phyloP scores from a whole-genome alignment of 1,140 invertebrate species.

The Macrosteles quadrilineatus region DNA sequence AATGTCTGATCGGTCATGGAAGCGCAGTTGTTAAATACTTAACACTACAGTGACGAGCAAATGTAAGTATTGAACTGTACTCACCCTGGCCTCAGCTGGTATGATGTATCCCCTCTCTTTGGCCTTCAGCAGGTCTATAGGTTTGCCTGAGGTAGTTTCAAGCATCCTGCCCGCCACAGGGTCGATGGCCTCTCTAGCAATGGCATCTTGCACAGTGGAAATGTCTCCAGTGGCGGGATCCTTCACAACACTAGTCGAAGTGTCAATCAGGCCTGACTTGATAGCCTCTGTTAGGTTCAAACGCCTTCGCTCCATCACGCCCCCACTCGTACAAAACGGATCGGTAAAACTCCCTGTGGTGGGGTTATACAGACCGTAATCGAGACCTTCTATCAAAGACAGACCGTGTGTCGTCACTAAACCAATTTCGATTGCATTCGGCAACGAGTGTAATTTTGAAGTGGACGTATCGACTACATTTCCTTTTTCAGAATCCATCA shows the following conservation, averaged over 20 bases:
- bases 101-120: slow-evolving; percentile 82
- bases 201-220: slow-evolving; percentile 73
- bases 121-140: slow-evolving; percentile 84
- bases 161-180: slow-evolving; percentile 68
- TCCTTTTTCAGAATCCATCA: slow-evolving; percentile 85
- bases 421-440: slow-evolving; percentile 72
- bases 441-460: slow-evolving; percentile 74
- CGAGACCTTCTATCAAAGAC: slow-evolving; percentile 77
- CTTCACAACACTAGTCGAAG: slow-evolving; percentile 80
- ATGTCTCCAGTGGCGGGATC: slow-evolving; percentile 74
- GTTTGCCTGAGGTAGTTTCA: slow-evolving; percentile 62
- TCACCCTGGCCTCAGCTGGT: slow-evolving; percentile 90
- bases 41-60: slow-evolving; percentile 9
- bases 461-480: slow-evolving; percentile 80
- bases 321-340: slow-evolving; percentile 68
- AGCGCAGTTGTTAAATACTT: no score
- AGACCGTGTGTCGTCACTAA: slow-evolving; percentile 75
- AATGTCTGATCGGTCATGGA: no score
- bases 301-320: slow-evolving; percentile 65
- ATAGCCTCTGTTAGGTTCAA: slow-evolving; percentile 77
- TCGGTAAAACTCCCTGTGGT: slow-evolving; percentile 76
- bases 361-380: slow-evolving; percentile 80
- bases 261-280: slow-evolving; percentile 75
- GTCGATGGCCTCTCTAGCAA: slow-evolving; percentile 75
- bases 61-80: slow-evolving; percentile 49